Base-by-base conservation (phyloP, 2,888 invertebrate genomes). In the Aphodius granarius region DNA sequence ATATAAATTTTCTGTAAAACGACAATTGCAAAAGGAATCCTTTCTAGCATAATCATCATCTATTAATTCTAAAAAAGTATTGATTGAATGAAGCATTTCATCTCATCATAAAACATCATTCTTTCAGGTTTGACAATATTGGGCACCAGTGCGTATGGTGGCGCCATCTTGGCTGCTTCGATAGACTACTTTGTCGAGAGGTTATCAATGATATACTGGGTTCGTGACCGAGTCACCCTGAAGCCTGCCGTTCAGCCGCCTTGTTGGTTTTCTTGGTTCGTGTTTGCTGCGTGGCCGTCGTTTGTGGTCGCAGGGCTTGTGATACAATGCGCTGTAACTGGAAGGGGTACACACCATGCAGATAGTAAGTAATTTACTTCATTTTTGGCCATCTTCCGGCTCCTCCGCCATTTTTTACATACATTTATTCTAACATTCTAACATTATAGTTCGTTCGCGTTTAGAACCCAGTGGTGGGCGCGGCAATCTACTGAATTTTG, bases 151-250 rank as follows among this genome's bases (percentile, higher is more conserved):
- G 88, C 94, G n/a, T 93, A 94, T 81, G 95, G 95, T 20, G 93
- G 93, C 18, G 93, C 93, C 5, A 90, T 94, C 75, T 89, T 94
- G 80, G 90, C 93, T 9, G 90, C 90, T 15, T 90, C 92, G 2
- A 88, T 93, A 75, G 95, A 95, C 87, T 94, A 94, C 85, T 94
- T 93, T 86, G 89, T 94, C 76, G 94, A 94, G 85, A 89, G 91
- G 83, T 89, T 93, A 86, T 88, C 91, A 82, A 91, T 93, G 90
- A 89, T 91, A n/a, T 89, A 89, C 80, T 94, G 94, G 92, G 89
- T 93, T 62, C 92, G 92, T 92, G 92, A 92, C 79, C 88, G 92
- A 16, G 90, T 92, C 43, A 90, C 91, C 81, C 81, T 91, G 75
- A 89, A 89, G 82, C 90, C 91, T 0, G 89, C 86, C 0, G 87